Evolutionary conservation across 2,888 invertebrate species (phyloP).

Genomic region (Acrobasis suavella): DNA sequence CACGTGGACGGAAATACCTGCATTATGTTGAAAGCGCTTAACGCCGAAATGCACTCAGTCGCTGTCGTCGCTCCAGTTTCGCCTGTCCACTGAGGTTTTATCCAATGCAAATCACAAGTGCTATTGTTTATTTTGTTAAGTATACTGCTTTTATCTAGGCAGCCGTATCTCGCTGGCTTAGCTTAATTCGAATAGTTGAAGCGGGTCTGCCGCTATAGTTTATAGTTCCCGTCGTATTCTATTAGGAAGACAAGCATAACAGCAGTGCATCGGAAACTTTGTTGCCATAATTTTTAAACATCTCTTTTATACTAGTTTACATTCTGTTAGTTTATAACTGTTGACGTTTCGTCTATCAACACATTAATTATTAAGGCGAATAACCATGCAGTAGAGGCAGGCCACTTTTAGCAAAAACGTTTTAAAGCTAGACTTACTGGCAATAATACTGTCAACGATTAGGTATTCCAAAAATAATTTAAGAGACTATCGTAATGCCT

Average conservation of each 20-base stretch:
- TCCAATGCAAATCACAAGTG: conserved; percentile 52
- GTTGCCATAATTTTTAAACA: conserved; percentile 10
- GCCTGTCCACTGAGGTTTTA: conserved; percentile 50
- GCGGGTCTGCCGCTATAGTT: conserved; percentile 16
- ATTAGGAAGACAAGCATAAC: conserved; percentile 19
- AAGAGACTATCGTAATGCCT: too few relatives aligned
- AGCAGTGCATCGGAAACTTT: conserved; percentile 7
- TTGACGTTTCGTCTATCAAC: too few relatives aligned
- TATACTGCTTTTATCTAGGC: conserved; percentile 17
- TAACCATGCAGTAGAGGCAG: too few relatives aligned
- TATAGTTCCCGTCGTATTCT: conserved; percentile 16
- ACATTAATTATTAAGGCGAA: too few relatives aligned
- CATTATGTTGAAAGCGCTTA: conserved; percentile 52
- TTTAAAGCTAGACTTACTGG: too few relatives aligned
- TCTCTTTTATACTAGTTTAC: neutral
- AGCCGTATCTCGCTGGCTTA: conserved; percentile 15
- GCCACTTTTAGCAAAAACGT: too few relatives aligned
- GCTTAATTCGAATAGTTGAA: conserved; percentile 19
- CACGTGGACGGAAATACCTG: conserved; percentile 37
- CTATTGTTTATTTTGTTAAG: conserved; percentile 31
- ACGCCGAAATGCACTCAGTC: conserved; percentile 61
- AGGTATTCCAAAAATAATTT: too few relatives aligned
- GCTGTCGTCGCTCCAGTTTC: conserved; percentile 40
- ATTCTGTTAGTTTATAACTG: too few relatives aligned
- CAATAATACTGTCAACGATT: too few relatives aligned